Evolutionary conservation across 2,113 vertebrate genomes (phyloP), one percentile per base, ranked within the genome.

Genomic region (Lampris megalopsis): DNA sequence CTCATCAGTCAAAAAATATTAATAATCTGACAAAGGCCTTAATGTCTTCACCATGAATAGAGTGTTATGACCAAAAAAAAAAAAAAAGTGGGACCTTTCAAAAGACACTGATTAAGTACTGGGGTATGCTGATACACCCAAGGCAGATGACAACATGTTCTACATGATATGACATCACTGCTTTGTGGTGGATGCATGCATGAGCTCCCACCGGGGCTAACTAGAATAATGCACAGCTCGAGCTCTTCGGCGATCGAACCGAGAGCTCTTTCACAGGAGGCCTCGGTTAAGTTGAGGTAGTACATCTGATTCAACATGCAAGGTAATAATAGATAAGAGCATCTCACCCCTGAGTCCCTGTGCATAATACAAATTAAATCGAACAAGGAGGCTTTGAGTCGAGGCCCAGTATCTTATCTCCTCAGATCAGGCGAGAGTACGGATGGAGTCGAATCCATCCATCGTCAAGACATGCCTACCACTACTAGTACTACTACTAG

Each of bases 11-110:
- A 80, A 36, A 79, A 79, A 48, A 64, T 49, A 58, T 37, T 53
- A 81, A 68, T 45, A 8, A 49, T 1, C 56, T 73, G 68, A 80
- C 52, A 68, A 59, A 57, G 52, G 50, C 37, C 45, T 75, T 82
- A 47, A 67, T 68, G 73, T 42, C 40, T 49, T 70, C 59, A 61
- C 59, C 53, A 80, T 41, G 47, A 76, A 86, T 74, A 47, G 4
- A 38, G 56, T 49, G 59, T 61, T 60, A 68, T 61, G 77, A 88
- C 70, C 69, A 79, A 65, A 68, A 70, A 69, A 56, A 6, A 73
- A 48, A 77, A 59, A 57, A 86, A 69, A 69, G 78, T 13, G 8
- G 79, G 69, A 73, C 72, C 81, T 86, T 87, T 79, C 40, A 67
- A 66, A 43, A 49, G 36, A 35, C 7, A 24, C 8, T 40, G n/a